A percentile compares a stretch with the other conserved stretches of the same genome.
Evolutionary conservation across 2,888 invertebrate genomes (phyloP).

Genomic region (Agrotis puta): DNA sequence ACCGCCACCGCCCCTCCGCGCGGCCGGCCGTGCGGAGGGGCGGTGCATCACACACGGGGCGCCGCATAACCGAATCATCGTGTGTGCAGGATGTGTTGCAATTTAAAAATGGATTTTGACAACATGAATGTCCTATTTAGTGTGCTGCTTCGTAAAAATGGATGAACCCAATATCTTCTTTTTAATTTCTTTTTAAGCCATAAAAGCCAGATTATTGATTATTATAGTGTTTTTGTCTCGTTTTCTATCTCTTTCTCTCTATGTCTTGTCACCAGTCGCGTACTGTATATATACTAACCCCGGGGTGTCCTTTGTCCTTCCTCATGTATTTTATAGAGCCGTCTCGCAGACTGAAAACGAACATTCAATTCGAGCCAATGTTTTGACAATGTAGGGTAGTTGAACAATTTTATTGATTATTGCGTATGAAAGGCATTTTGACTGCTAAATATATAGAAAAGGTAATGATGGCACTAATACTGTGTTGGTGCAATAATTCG

Average conservation of each 20-base stretch:
- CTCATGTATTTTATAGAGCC: conserved; percentile 9
- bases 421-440: neutral
- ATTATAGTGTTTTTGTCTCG: too few relatives aligned
- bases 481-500: neutral
- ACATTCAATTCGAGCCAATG: conserved; percentile 24
- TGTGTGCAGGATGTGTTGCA: too few relatives aligned
- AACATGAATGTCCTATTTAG: too few relatives aligned
- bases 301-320: conserved; percentile 47
- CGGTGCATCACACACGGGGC: too few relatives aligned
- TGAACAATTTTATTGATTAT: conserved; percentile 2
- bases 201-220: too few relatives aligned
- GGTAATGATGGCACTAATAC: neutral
- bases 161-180: too few relatives aligned
- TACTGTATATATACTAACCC: conserved; percentile 43
- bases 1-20: too few relatives aligned
- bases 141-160: too few relatives aligned
- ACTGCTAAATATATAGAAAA: neutral
- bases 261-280: conserved; percentile 6
- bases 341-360: conserved; percentile 30
- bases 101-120: too few relatives aligned
- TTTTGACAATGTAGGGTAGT: conserved; percentile 14
- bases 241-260: neutral
- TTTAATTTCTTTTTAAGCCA: too few relatives aligned
- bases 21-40: too few relatives aligned
- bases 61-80: too few relatives aligned